Evolutionary conservation across 2,797 vertebrate genomes (phyloP), one percentile per base, ranked within the genome.

Genomic region (Syngnathus rostellatus): DNA sequence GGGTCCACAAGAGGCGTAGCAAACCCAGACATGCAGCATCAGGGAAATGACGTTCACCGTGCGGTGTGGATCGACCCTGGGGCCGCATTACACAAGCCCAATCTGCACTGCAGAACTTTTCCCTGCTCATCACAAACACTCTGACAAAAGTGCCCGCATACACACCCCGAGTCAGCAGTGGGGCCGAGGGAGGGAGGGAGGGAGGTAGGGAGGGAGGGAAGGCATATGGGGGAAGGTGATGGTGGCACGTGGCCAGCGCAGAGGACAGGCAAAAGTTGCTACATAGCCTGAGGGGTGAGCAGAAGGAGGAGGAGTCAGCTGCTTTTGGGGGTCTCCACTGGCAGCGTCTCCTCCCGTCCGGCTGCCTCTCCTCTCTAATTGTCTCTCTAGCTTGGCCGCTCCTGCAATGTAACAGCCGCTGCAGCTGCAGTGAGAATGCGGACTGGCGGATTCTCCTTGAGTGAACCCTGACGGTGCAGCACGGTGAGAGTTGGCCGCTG

Each of bases 51-150:
- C 38, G 62, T 37, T 48, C 11, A 12, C 17, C 23, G 37, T 63
- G 43, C 25, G 62, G 25, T 37, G 21, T 25, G 17, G 12, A 14
- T 62, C 3, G 40, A 63, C 68, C 65, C 71, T 12, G 64, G 48
- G 66, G 69, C 77, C 77, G 71, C 75, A 70, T 73, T 70, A 53
- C 77, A 68, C 79, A 66, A 71, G 69, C 65, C 70, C 80, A 82
- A 82, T 78, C 90, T 89, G 90, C 90, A 92, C 83, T 92, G 91
- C 91, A 92, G 90, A 91, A 90, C 86, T 90, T 88, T 86, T 83
- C 75, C 82, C 73, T 83, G 81, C 83, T 88, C 86, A 84, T 83
- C 78, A 83, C 74, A 79, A 85, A 82, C 78, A 80, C 82, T 74
- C 77, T 68, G 75, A 81, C 75, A 86, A 87, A 88, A 91, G 84